phyloP scores from a whole-genome alignment of 2,797 vertebrate species.

The Onychomys torridus region DNA sequence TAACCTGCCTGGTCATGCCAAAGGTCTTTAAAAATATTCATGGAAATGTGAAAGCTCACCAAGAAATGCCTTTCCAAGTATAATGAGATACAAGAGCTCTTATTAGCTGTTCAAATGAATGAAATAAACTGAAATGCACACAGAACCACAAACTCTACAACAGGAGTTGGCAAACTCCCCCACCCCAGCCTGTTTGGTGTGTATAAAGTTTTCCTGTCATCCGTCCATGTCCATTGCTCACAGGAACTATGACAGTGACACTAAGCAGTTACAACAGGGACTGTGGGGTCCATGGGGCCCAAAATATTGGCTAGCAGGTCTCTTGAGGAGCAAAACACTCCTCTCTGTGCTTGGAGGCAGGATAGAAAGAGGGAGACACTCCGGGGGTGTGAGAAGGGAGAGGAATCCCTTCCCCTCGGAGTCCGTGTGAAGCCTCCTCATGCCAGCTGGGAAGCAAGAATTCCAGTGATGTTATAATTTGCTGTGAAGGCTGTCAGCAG shows the following conservation, averaged over 20 bases:
- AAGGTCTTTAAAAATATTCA: not conserved
- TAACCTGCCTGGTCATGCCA: not conserved
- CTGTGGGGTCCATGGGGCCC: not conserved
- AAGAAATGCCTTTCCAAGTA: not conserved
- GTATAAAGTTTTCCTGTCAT: constrained; percentile 69
- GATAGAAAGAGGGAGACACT: not conserved
- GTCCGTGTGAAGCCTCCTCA: not conserved
- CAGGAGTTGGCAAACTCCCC: not conserved
- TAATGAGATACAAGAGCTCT: not conserved
- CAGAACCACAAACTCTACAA: not conserved
- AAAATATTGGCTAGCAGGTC: not conserved
- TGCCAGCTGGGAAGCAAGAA: not conserved
- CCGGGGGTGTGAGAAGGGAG: not conserved
- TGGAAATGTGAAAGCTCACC: not conserved
- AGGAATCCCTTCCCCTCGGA: not conserved
- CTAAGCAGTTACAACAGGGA: not conserved
- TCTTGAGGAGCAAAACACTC: not conserved
- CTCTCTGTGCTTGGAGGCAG: not conserved
- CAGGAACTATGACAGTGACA: not conserved
- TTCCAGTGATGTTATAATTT: not conserved
- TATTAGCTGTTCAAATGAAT: not conserved
- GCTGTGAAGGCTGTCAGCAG: not conserved
- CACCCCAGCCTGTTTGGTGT: not conserved
- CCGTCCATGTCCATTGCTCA: not conserved
- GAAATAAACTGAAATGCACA: not conserved